Base-by-base conservation (phyloP, 2,797 vertebrate genomes). In the Enteromius afrohamiltoni region DNA sequence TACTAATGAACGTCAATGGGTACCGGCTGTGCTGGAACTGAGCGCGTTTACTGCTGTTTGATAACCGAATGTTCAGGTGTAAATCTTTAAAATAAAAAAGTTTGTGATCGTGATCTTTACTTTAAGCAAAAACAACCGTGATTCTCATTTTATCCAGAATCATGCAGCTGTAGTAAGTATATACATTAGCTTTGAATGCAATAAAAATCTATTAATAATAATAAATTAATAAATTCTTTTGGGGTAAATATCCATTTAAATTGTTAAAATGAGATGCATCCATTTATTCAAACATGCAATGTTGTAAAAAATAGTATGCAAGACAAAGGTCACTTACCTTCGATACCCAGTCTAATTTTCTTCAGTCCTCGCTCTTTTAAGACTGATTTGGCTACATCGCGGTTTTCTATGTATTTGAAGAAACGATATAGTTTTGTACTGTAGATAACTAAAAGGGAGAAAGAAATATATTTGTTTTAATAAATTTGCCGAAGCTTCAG, bases 371-470 rank as follows among this genome's bases (percentile, higher is more conserved):
- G 91, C 78, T 99, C 98, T 92, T 99, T 99, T 91, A 99, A 94
- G 88, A 99, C 98, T 0, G 97, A 98, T 91, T 99, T 99, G 93
- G 98, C 98, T 88, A 99, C 98, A 71, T 99, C 98, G 94, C 98
- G 92, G 75, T 99, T 99, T 93, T 99, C 98, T 77, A 99, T 99
- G 88, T 99, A 99, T 91, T 99, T 99, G 94, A 99, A 99, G 95
- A 99, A 99, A 89, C 98, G 94, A 89, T 99, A 99, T 86, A 99
- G 94, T 94, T 99, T 99, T 23, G 98, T 99, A 93, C 98, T 99
- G 96, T 99, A 99, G 92, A 99, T 99, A 91, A 99, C 98, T 99
- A 91, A 31, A 90, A 91, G 68, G 77, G 89, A 88, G 78, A 87
- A 87, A 31, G 68, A 62, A 80, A 69, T 79, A 86, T 0, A 9